Conservation (phyloP, 2,113 vertebrate genomes). For the Oreochromis tanganicae region DNA sequence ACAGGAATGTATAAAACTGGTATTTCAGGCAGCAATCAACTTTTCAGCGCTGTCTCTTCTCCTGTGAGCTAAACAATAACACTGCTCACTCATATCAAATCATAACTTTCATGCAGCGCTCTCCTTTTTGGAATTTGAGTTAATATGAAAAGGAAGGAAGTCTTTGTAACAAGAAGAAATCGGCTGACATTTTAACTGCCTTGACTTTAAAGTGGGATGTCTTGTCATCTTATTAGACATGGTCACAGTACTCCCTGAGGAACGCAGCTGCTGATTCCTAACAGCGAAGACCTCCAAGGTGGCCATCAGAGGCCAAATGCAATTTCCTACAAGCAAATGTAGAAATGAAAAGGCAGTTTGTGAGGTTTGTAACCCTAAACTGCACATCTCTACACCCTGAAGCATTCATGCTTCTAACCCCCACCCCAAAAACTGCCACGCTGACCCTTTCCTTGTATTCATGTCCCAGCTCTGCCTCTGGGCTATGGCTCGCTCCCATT, state of each 20-base stretch:
- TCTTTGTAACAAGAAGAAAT: background rate
- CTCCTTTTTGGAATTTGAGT: background rate
- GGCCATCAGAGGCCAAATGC: constrained; percentile 9
- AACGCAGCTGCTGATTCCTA: background rate
- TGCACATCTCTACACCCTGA: constrained; percentile 9
- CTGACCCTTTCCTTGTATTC: constrained; percentile 50
- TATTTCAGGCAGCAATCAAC: background rate
- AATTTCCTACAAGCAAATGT: constrained; percentile 1
- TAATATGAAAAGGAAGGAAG: background rate
- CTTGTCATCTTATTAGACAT: background rate
- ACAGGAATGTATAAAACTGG: background rate
- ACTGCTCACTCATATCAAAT: background rate
- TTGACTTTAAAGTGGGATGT: background rate
- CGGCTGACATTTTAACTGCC: background rate
- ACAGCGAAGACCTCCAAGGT: background rate
- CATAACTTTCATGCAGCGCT: background rate
- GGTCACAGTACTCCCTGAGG: background rate
- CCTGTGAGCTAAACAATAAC: background rate
- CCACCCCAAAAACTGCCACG: constrained; percentile 4
- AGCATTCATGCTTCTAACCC: constrained; percentile 29
- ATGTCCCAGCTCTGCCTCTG: constrained; percentile 37
- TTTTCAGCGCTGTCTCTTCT: background rate
- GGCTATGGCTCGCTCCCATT: constrained; percentile 60
- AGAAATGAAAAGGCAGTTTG: constrained; percentile 42
- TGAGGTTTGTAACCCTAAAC: constrained; percentile 47